Evolutionary conservation across 2,797 vertebrate species (phyloP).

Genomic region (Geotrypetes seraphini): DNA sequence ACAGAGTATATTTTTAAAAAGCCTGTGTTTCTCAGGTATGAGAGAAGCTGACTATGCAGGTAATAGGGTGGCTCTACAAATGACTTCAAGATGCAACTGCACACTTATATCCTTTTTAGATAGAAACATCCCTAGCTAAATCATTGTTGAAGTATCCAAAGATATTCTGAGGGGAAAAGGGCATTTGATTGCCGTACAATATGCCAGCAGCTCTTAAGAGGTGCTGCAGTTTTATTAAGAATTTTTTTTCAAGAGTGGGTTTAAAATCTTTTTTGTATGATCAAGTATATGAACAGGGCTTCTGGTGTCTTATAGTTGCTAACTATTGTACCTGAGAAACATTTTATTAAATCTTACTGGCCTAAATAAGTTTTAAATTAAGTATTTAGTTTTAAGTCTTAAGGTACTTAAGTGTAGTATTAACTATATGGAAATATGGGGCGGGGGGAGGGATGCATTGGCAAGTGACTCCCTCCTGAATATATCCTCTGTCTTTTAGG

Average conservation of each 20-base stretch:
- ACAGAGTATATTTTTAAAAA: slow-evolving; percentile 10
- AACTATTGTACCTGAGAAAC: slow-evolving; percentile 85
- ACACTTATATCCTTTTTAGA: too few species aligned
- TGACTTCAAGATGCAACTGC: too few species aligned
- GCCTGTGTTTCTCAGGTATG: slow-evolving; percentile 91
- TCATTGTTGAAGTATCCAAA: too few species aligned
- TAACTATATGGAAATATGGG: slow-evolving; percentile 65
- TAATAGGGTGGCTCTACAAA: too few species aligned
- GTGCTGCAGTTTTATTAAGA: too few species aligned
- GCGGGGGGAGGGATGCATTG: slow-evolving; percentile 50
- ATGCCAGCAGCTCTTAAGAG: too few species aligned
- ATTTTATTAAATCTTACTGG: slow-evolving; percentile 54
- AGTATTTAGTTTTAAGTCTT: slow-evolving; percentile 64
- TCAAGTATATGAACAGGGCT: slow-evolving; percentile 4
- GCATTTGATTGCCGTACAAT: too few species aligned
- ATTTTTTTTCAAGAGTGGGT: too few species aligned
- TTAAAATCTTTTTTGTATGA: too few species aligned
- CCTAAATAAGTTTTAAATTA: slow-evolving; percentile 64
- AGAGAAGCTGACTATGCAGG: slow-evolving; percentile 33
- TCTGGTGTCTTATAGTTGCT: slow-evolving; percentile 11
- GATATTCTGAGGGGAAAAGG: too few species aligned
- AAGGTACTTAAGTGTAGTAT: slow-evolving; percentile 64
- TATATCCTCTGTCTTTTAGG: slow-evolving; percentile 73
- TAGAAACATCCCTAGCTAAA: too few species aligned
- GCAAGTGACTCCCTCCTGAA: slow-evolving; percentile 45